Evolutionary conservation across 2,113 vertebrate species (phyloP).

Genomic region (Otis tarda): DNA sequence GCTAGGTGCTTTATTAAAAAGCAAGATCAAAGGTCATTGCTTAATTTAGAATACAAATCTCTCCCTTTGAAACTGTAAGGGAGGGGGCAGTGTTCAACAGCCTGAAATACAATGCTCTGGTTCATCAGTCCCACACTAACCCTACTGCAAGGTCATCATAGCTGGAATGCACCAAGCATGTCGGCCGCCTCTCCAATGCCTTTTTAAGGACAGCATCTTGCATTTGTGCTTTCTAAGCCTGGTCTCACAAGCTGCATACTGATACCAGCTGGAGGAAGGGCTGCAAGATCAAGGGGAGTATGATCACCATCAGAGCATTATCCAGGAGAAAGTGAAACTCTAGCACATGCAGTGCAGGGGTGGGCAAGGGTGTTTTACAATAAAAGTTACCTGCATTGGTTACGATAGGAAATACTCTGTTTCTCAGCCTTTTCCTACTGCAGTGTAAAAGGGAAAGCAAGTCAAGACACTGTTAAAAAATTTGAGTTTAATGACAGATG

Average conservation of each 20-base stretch:
- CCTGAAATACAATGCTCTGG: neutral
- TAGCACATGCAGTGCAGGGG: accelerated
- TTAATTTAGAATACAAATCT: constrained; percentile 42
- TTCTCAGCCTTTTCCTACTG: neutral
- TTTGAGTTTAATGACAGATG: neutral
- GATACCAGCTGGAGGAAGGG: neutral
- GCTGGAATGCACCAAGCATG: neutral
- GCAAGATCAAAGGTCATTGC: constrained; percentile 34
- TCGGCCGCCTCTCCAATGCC: accelerated
- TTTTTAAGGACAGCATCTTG: neutral
- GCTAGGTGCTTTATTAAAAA: constrained; percentile 54
- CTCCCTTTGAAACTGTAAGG: neutral
- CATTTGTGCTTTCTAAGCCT: neutral
- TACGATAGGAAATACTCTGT: accelerated
- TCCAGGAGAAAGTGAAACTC: neutral
- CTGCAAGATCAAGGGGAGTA: neutral
- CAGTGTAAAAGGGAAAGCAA: neutral
- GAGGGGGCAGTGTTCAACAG: neutral
- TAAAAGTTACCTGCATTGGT: neutral
- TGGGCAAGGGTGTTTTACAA: neutral
- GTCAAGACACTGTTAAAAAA: neutral
- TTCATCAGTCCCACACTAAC: neutral
- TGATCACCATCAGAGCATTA: neutral
- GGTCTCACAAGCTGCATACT: neutral
- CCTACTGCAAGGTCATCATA: neutral